Base-by-base conservation (phyloP, 2,888 invertebrate species). In the Cheilosia urbana region DNA sequence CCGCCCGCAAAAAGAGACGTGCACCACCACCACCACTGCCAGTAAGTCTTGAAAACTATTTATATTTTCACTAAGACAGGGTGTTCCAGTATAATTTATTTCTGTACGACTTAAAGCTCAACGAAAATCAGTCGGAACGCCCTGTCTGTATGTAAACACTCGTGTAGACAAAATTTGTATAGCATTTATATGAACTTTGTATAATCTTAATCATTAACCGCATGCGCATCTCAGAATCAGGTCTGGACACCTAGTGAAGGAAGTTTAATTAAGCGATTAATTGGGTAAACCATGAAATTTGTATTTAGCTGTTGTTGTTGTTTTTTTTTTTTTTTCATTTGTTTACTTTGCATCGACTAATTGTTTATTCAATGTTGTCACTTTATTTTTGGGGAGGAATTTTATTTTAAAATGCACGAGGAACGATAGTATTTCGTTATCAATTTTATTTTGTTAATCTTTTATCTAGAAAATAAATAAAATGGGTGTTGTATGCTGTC, bases 1-100 rank as follows among this genome's bases (percentile, higher is more conserved):
- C 93, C 42, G 91, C 93, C 15, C 93, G 94, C 37, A 95, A 95
- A 92, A 95, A 95, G 91, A 93, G 94, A 87, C 93, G 93, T 82
- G 95, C 95, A 0, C 94, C 95, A 0, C 93, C 93, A 63, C 94
- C 95, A 5, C 95, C 93, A 27, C 90, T 87, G 47, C 88, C 88
- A 42, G 88, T 88, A 84, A 87, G 88, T 87, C 19, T n/a, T 17
- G 5, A 15, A 40, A 42, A 6, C 37, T 19, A 34, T 17, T 37
- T 15, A 11, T 11, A 45, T 24, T 7, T 21, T 30, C 3, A 4
- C n/a, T 9, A 51, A 19, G 2, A 21, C 51, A 40, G 47, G 40
- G 66, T 66, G 65, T 57, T 63, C 34, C 13, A 13, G 37, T 13
- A 13, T 13, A 13, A 37, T 6, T n/a, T 6, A 7, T 21, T 49